Evolutionary conservation across 2,113 vertebrate genomes (phyloP).

Genomic region (Eudorcas thomsonii): DNA sequence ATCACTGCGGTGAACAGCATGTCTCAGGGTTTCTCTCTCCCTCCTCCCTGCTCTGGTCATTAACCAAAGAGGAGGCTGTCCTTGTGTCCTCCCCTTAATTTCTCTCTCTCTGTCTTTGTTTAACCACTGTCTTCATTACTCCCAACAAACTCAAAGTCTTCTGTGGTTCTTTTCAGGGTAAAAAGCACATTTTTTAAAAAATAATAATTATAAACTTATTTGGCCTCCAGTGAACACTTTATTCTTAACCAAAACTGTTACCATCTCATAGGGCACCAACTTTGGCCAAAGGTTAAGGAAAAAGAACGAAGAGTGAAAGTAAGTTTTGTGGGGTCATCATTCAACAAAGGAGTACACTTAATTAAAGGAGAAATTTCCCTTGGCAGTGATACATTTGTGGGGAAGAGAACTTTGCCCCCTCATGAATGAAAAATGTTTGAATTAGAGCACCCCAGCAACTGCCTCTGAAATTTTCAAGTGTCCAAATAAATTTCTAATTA

Average conservation of each 20-base stretch:
- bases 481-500: constrained; percentile 77
- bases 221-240: background rate
- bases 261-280: background rate
- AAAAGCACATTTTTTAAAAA: background rate
- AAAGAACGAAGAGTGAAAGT: background rate
- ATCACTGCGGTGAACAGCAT: too few species aligned
- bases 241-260: background rate
- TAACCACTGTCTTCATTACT: background rate
- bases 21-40: background rate
- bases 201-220: background rate
- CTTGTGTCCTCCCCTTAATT: accelerated
- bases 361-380: constrained; percentile 67
- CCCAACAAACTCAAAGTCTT: background rate
- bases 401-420: constrained; percentile 63
- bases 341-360: constrained; percentile 39
- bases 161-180: background rate
- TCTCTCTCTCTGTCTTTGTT: background rate
- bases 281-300: background rate
- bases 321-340: constrained; percentile 31
- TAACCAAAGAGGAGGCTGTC: background rate
- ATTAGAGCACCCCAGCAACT: constrained; percentile 27
- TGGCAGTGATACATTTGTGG: constrained; percentile 58
- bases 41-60: accelerated
- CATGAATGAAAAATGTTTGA: constrained; percentile 69
- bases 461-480: constrained; percentile 62